Base-by-base conservation (phyloP, 2,797 vertebrate genomes). In the Poecilia picta region DNA sequence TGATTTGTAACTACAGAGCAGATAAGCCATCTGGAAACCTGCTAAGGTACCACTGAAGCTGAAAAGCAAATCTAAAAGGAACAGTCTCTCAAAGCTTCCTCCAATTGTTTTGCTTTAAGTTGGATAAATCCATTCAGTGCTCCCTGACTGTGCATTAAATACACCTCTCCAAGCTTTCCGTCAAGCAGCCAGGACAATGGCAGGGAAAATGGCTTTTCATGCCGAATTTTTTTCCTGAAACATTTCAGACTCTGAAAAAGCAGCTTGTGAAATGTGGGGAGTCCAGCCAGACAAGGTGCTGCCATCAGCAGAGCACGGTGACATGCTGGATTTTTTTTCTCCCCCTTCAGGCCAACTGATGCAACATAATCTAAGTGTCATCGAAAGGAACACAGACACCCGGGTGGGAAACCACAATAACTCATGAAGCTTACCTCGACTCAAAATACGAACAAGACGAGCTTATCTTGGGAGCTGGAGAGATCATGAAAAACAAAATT, bases 241-340 rank as follows among this genome's bases (percentile, higher is more conserved):
- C 79, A 80, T 76, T 75, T 81, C 78, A 75, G 55, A 80, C 82
- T 68, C 33, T 55, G 51, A 82, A 62, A 90, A 71, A 90, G 90
- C 78, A 80, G 75, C 59, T 81, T 70, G 77, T 86, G 85, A 89
- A 83, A 84, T 68, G 49, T 5, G 6, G 51, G 59, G 31, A 87
- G 82, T 89, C 81, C 55, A 59, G 71, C 68, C 78, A 85, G 83
- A 91, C 78, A 81, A 75, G 81, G 80, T 85, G 81, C 74, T 23
- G 25, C 51, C 41, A 36, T 85, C 74, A 84, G 70, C 78, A 55
- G 33, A 7, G 13, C 5, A 39, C 31, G 36, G 33, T 25, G 28
- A 11, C 72, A 78, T 66, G 46, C 64, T 53, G 72, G 75, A 41
- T 76, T 80, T 64, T 41, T 76, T 88, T 23, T 2, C 10, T 11